Conservation (phyloP, 2,113 vertebrate species). For the Python bivittatus region DNA sequence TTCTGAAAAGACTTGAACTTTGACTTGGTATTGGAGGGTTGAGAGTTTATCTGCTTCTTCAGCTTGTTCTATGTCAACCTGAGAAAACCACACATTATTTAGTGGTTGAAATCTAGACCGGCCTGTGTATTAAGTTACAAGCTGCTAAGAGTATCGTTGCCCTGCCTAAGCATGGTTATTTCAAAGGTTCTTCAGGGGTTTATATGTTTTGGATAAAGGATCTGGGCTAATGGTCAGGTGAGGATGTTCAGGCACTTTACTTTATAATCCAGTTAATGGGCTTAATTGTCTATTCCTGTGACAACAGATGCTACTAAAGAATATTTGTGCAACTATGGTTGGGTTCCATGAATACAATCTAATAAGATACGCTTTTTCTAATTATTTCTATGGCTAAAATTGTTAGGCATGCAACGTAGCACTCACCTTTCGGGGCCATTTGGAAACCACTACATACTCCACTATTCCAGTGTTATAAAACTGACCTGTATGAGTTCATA, state of each 20-base stretch:
- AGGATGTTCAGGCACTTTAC: constrained; percentile 19
- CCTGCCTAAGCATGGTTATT: accelerated
- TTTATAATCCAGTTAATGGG: constrained; percentile 28
- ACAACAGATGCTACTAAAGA: not conserved
- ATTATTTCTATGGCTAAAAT: not conserved
- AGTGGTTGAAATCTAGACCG: constrained; percentile 22
- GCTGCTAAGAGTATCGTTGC: not conserved
- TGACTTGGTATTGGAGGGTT: not conserved
- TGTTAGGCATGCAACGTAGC: not conserved
- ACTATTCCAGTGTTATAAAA: accelerated
- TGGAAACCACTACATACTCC: not conserved
- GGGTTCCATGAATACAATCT: accelerated
- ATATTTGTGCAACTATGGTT: not conserved
- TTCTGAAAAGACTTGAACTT: not conserved
- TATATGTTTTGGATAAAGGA: not conserved
- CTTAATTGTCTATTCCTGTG: not conserved
- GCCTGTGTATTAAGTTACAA: constrained; percentile 3
- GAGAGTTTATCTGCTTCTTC: constrained; percentile 5
- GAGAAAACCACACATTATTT: constrained; percentile 29
- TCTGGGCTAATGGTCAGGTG: not conserved
- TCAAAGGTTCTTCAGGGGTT: accelerated
- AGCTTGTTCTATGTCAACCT: constrained; percentile 9
- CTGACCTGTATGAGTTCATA: not conserved
- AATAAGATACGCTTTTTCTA: not conserved
- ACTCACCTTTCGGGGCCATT: accelerated